phyloP scores from a whole-genome alignment of 92 coral and sea anemone genomes.

The Epizoanthus fatuus region DNA sequence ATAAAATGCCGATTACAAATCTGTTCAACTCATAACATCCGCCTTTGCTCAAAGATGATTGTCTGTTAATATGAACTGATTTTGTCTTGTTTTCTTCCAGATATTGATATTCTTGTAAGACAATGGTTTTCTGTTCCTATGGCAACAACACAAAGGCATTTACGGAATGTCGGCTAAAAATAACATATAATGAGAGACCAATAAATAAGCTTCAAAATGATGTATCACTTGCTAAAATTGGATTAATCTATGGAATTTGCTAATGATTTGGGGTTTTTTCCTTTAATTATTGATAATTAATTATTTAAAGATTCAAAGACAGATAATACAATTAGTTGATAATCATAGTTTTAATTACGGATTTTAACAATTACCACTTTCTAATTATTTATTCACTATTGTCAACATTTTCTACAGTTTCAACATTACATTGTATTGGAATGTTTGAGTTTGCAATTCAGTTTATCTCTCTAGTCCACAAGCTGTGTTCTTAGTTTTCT shows the following conservation, averaged over 20 bases:
- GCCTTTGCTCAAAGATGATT: background rate
- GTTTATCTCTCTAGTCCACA: no score
- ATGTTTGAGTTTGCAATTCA: no score
- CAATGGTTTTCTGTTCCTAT: conserved; percentile 10
- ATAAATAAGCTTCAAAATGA: no score
- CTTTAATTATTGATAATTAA: no score
- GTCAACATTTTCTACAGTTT: no score
- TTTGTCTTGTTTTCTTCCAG: conserved; percentile 15
- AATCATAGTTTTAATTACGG: no score
- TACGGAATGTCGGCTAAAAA: conserved; percentile 14
- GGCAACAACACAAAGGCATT: conserved; percentile 31
- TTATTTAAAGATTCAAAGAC: no score
- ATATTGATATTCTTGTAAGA: conserved; percentile 8
- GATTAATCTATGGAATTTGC: conserved; percentile 6
- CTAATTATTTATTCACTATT: no score
- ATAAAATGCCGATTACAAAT: conserved; percentile 6
- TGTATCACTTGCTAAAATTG: conserved; percentile 10
- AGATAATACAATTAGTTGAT: no score
- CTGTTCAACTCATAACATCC: conserved; percentile 14
- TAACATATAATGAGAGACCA: conserved; percentile 20
- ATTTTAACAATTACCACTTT: no score
- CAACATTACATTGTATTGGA: no score
- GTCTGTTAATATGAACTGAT: conserved; percentile 10
- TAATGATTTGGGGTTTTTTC: background rate
- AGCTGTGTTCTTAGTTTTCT: no score